Evolutionary conservation across 2,113 vertebrate genomes (phyloP).

Genomic region (Neodon shergylaensis): DNA sequence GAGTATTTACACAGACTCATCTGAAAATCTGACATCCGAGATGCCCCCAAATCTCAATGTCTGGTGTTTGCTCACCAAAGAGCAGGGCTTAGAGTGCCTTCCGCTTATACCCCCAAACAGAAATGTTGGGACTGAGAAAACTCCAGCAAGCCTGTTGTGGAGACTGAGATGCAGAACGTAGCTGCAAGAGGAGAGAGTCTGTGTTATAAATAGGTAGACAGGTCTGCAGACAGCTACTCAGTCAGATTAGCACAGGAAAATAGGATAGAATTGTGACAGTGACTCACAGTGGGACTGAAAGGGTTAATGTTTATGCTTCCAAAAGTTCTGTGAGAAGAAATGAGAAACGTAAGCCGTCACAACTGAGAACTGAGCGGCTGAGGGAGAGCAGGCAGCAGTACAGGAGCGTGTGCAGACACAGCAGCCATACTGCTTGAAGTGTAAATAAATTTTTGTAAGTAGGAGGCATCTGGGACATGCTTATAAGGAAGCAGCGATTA

Average conservation of each 20-base stretch:
- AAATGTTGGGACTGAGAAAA: not conserved
- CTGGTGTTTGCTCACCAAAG: not conserved
- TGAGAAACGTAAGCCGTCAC: not conserved
- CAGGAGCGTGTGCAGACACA: not conserved
- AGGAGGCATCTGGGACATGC: not conserved
- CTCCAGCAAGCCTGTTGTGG: not conserved
- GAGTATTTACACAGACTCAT: not conserved
- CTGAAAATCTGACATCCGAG: not conserved
- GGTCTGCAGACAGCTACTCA: not conserved
- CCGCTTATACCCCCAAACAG: no score
- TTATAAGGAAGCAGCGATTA: not conserved
- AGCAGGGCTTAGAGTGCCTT: not conserved
- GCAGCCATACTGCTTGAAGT: not conserved
- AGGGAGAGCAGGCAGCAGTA: not conserved
- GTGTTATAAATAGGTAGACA: no score
- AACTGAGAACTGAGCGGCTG: not conserved
- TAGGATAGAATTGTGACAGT: not conserved
- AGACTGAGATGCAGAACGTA: not conserved
- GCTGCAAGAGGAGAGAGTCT: not conserved
- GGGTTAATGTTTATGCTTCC: not conserved
- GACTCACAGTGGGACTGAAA: not conserved
- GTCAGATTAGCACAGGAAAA: not conserved
- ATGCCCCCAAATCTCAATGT: not conserved
- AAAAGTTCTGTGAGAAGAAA: not conserved
- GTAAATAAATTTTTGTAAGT: not conserved